These are phyloP conservation scores for Tiliacea citrago DNA, from an alignment of 2,888 invertebrate species.

Conservation along the genomic window DNA sequence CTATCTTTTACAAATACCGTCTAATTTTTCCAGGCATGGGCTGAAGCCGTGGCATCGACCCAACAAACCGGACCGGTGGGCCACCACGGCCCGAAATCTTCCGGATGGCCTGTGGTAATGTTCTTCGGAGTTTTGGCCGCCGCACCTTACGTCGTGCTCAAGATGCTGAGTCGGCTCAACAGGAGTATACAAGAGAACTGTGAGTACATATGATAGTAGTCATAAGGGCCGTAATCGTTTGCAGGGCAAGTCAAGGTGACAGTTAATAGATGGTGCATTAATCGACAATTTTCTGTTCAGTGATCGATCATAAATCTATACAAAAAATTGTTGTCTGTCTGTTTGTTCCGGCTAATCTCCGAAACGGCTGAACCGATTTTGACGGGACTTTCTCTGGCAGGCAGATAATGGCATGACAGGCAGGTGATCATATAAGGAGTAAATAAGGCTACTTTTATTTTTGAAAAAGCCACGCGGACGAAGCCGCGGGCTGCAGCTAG, in stretches of 20 bases:
- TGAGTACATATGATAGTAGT: slow-evolving; percentile 77
- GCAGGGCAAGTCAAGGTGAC: not conserved
- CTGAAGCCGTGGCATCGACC: slow-evolving; percentile 86
- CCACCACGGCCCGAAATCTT: slow-evolving; percentile 79
- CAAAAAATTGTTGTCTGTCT: too few relatives aligned
- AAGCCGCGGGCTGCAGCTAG: too few relatives aligned
- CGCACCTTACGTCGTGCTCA: slow-evolving; percentile 97
- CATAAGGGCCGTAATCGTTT: not conserved
- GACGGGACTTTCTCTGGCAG: too few relatives aligned
- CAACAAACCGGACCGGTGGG: slow-evolving; percentile 81
- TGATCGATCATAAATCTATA: not conserved
- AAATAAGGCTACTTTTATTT: too few relatives aligned
- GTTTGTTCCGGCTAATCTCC: too few relatives aligned
- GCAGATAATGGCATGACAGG: too few relatives aligned
- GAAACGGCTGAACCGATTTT: too few relatives aligned
- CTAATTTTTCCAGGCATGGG: slow-evolving; percentile 83
- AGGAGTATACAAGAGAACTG: slow-evolving; percentile 91
- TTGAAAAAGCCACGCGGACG: too few relatives aligned
- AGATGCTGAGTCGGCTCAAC: slow-evolving; percentile 92
- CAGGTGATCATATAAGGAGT: too few relatives aligned
- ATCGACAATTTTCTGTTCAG: not conserved
- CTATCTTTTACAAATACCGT: too few relatives aligned
- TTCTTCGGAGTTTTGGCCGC: slow-evolving; percentile 97
- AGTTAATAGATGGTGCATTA: not conserved
- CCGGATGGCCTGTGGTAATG: slow-evolving; percentile 96